Evolutionary conservation across 1,140 invertebrate species (phyloP).

Genomic region (Brachionus rotundiformis): DNA sequence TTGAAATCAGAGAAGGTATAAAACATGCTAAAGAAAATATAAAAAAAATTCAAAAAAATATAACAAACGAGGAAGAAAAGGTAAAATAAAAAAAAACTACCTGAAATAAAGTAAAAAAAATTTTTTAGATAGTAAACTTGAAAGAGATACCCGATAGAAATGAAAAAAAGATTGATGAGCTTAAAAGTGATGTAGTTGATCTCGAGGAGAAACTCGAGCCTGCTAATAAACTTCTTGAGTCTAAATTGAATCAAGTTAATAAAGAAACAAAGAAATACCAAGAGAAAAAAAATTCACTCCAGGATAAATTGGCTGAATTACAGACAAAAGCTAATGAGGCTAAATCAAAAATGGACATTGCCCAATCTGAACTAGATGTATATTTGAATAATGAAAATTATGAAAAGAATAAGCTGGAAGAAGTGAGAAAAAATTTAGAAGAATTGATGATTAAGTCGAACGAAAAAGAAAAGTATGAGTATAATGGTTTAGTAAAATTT

Average conservation of each 20-base stretch:
- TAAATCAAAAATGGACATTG: conserved; percentile 73
- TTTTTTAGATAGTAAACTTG: conserved; percentile 64
- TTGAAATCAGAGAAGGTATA: conserved; percentile 62
- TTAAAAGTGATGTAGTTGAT: conserved; percentile 56
- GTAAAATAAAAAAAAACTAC: neutral
- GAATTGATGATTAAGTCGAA: conserved; percentile 56
- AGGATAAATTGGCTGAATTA: conserved; percentile 70
- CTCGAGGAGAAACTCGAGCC: conserved; percentile 41
- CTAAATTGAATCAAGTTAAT: conserved; percentile 54
- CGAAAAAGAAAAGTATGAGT: conserved; percentile 57
- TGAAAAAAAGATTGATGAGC: conserved; percentile 72
- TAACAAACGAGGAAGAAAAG: conserved; percentile 59
- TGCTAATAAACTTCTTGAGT: conserved; percentile 23
- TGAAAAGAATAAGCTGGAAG: conserved; percentile 74
- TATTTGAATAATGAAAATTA: conserved; percentile 75
- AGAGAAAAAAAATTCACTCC: conserved; percentile 62
- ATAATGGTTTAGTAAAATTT: neutral
- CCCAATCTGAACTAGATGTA: conserved; percentile 79
- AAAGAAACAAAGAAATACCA: conserved; percentile 57
- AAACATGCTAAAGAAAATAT: conserved; percentile 63
- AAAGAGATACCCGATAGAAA: conserved; percentile 72
- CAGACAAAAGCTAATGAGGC: conserved; percentile 74
- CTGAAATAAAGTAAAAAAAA: neutral
- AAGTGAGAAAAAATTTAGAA: conserved; percentile 66
- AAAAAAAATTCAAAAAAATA: conserved; percentile 61